phyloP scores from a whole-genome alignment of 1,140 invertebrate species.

The Tetranychus urticae region DNA sequence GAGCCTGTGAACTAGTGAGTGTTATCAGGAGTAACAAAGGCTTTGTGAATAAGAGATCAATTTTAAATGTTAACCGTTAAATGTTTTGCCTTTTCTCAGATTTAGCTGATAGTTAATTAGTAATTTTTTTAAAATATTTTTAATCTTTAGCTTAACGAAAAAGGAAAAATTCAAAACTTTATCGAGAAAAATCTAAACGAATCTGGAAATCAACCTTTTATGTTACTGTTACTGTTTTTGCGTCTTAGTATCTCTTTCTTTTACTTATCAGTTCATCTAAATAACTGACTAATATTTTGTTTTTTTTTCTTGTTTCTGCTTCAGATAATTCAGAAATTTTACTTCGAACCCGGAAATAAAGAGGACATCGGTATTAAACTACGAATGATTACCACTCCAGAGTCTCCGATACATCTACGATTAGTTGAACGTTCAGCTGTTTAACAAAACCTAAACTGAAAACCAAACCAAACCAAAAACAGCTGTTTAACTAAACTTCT shows the following conservation, averaged over 20 bases:
- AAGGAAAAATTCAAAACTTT: background rate
- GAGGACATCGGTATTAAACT: constrained; percentile 13
- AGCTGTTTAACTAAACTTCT: too few species aligned
- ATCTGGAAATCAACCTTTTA: background rate
- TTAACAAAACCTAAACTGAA: background rate
- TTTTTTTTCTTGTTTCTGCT: background rate
- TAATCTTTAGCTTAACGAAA: too few species aligned
- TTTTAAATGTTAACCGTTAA: too few species aligned
- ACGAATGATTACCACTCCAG: constrained; percentile 15
- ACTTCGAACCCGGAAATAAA: constrained; percentile 7
- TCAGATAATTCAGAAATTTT: constrained; percentile 12
- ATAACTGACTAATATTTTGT: background rate
- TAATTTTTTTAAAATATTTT: too few species aligned
- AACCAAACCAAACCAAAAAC: too few species aligned
- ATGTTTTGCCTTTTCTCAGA: too few species aligned
- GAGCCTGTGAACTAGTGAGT: too few species aligned
- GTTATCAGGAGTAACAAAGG: too few species aligned
- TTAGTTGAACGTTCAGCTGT: background rate
- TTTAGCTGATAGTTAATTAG: too few species aligned
- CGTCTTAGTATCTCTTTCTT: background rate
- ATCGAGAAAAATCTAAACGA: background rate
- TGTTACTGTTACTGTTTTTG: background rate
- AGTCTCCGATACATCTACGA: constrained; percentile 6
- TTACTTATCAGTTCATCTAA: background rate
- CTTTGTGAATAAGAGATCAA: too few species aligned